These are phyloP conservation scores for Pomacea maculata DNA, from an alignment of 1,140 invertebrate species.

Conservation along the genomic window DNA sequence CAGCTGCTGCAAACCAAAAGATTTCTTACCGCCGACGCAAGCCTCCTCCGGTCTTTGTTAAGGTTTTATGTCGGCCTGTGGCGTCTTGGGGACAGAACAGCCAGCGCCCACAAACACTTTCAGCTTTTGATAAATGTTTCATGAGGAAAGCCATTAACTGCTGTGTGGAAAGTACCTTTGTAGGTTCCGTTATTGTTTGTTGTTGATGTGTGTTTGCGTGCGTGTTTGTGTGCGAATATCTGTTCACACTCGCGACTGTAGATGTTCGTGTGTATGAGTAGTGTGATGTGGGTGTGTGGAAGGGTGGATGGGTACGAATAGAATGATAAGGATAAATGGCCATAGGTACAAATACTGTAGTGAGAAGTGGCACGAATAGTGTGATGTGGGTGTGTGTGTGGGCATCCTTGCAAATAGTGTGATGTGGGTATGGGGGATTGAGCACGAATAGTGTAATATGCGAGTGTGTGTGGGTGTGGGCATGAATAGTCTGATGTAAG, in stretches of 20 bases:
- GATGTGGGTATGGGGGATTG: too few species aligned
- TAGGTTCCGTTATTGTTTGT: too few species aligned
- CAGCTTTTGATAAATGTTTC: conserved; percentile 1
- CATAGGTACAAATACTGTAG: background rate
- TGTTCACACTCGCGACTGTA: too few species aligned
- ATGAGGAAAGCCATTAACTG: background rate
- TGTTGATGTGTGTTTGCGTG: too few species aligned
- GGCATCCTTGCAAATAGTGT: background rate
- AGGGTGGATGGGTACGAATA: background rate
- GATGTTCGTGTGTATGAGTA: too few species aligned
- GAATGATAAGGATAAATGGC: background rate
- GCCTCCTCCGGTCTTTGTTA: background rate
- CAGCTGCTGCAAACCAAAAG: too few species aligned
- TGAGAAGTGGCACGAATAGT: too few species aligned
- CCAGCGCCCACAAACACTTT: background rate
- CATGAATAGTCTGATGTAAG: too few species aligned
- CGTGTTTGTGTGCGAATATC: too few species aligned
- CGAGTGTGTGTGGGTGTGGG: background rate
- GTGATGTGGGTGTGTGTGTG: background rate
- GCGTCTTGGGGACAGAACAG: background rate
- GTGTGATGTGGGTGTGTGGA: background rate
- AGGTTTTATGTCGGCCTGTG: background rate
- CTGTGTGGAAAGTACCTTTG: background rate
- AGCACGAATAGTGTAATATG: background rate
- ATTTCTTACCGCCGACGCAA: background rate